A percentile compares a stretch with the other conserved stretches of the same genome.
These are phyloP conservation scores for Villa cingulata DNA, from an alignment of 2,888 invertebrate species.

Conservation along the genomic window DNA sequence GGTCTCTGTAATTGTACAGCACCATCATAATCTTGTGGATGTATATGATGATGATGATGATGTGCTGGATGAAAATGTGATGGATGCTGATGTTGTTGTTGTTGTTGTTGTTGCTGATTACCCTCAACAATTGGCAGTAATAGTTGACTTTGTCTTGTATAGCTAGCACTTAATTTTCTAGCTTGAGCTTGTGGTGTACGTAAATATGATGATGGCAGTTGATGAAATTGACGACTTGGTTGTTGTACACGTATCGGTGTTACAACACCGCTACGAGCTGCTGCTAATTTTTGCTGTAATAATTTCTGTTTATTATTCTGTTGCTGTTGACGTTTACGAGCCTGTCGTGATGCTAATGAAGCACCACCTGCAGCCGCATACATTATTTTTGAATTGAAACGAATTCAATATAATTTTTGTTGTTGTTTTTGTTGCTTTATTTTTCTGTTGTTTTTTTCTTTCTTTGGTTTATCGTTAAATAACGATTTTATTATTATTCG, in stretches of 20 bases:
- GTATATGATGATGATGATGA: slow-evolving; percentile 12
- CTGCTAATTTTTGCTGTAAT: slow-evolving; percentile 40
- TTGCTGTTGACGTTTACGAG: slow-evolving; percentile 48
- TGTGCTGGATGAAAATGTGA: slow-evolving; percentile 12
- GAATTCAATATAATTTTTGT: no score
- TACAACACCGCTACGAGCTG: slow-evolving; percentile 31
- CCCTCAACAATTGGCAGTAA: slow-evolving; percentile 36
- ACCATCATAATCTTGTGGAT: slow-evolving; percentile 2
- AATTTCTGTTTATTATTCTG: slow-evolving; percentile 38
- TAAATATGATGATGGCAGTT: slow-evolving; percentile 38
- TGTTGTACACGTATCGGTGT: slow-evolving; percentile 26
- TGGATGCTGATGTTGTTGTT: slow-evolving; percentile 16
- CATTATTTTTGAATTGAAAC: slow-evolving; percentile 48
- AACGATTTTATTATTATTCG: no score
- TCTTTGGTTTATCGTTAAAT: no score
- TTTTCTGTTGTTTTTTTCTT: no score
- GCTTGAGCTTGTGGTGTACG: slow-evolving; percentile 30
- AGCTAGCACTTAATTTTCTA: slow-evolving; percentile 34
- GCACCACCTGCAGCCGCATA: slow-evolving; percentile 84
- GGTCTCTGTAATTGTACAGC: neutral
- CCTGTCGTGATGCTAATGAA: slow-evolving; percentile 71
- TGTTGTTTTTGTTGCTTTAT: no score
- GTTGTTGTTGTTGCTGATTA: slow-evolving; percentile 20
- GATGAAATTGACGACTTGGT: slow-evolving; percentile 42
- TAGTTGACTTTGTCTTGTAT: slow-evolving; percentile 34